Base-by-base conservation (phyloP, 2,888 invertebrate species). In the Synanthedon andrenaeformis region DNA sequence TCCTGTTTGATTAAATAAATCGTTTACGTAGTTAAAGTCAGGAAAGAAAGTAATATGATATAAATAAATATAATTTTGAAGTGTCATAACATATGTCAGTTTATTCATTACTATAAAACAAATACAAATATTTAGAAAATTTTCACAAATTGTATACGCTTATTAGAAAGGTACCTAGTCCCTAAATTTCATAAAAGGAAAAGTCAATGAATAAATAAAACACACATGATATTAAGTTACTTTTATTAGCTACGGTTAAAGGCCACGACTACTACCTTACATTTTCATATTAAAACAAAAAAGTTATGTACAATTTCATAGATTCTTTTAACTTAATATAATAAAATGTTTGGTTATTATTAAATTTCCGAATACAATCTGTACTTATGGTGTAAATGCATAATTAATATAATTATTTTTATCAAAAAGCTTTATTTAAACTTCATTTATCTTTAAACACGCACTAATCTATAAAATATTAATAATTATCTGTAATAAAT, bases 201-300 rank as follows among this genome's bases (percentile, higher is more conserved):
- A 35, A 35, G 8, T 35, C 10, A 10, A 3, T 35, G 35, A 10
- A 35, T 35, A 35, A 35, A 35, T 35, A 35, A 35, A 35, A 35
- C 35, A 35, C 35, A 35, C 10, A 35, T 35, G 35, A 35, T 35
- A 35, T 3, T 35, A 35, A 35, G 35, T 35, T 35, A 73, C 72
- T 68, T 82, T 80, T 82, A 82, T 82, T 82, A 79, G 76, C 73
- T 76, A 74, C 67, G 64, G 72, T 71, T 75, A 74, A 69, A 76
- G 74, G 71, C 73, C 74, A 79, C 67, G 64, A 69, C 60, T 64
- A 59, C 61, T 64, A 59, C 61, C 69, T 66, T 62, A 62, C 65
- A 64, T 62, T 66, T 63, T 62, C 57, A 62, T 59, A 62, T 60
- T 61, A 65, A 66, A 66, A 67, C 56, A 64, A 65, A 67, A 66